phyloP scores from a whole-genome alignment of 2,888 invertebrate species.

The Dolichomitus sp. region DNA sequence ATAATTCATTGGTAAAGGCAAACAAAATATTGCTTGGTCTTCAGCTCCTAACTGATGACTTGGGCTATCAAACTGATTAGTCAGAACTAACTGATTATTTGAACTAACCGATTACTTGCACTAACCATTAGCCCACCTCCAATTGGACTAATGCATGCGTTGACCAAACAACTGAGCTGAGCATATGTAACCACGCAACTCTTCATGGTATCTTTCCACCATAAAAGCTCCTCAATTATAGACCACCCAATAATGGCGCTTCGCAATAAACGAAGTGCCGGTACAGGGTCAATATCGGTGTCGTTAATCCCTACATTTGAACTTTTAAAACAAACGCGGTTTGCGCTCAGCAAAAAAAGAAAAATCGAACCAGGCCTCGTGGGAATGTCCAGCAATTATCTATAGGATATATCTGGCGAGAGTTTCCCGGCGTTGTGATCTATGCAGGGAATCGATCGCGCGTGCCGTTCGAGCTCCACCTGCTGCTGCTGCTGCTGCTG shows the following conservation, averaged over 20 bases:
- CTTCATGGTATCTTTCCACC: background rate
- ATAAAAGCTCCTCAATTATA: background rate
- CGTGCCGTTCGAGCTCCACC: background rate
- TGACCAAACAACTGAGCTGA: no score
- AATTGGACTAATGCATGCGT: background rate
- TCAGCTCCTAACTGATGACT: no score
- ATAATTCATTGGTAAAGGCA: no score
- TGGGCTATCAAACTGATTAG: no score
- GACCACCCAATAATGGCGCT: background rate
- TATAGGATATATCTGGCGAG: background rate
- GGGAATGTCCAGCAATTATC: slow-evolving; percentile 10
- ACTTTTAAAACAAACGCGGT: background rate
- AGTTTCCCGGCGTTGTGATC: slow-evolving; percentile 46
- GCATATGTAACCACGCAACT: no score
- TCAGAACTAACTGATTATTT: no score
- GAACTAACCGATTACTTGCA: no score
- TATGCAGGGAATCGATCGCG: slow-evolving; percentile 56
- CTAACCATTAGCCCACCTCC: background rate
- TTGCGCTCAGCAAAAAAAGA: background rate
- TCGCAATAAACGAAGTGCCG: background rate
- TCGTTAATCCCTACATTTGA: background rate
- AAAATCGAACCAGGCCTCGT: background rate
- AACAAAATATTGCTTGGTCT: no score
- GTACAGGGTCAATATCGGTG: background rate
- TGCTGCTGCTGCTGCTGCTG: slow-evolving; percentile 14